Conservation (phyloP, 2,888 invertebrate species). For the Lasiommata megera region DNA sequence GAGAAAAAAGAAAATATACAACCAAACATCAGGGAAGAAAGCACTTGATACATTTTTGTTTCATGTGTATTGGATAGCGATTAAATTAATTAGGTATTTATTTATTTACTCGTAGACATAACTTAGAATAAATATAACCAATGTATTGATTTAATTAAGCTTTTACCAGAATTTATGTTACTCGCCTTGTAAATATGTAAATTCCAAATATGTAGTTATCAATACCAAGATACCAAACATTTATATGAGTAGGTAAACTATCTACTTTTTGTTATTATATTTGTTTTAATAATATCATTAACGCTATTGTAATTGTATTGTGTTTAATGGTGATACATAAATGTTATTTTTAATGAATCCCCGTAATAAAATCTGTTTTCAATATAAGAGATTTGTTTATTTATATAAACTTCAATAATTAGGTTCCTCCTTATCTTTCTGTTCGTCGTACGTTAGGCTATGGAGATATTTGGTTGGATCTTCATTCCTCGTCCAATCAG, state of each 20-base stretch:
- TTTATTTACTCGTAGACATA: constrained; percentile 60
- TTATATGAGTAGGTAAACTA: constrained; percentile 66
- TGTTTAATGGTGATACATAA: constrained; percentile 64
- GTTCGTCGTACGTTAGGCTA: constrained; percentile 30
- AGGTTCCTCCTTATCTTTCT: background rate
- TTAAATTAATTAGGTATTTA: constrained; percentile 53
- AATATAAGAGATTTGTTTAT: constrained; percentile 46
- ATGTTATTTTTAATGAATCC: constrained; percentile 62
- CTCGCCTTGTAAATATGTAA: constrained; percentile 77
- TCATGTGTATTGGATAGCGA: constrained; percentile 39
- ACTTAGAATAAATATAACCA: constrained; percentile 41
- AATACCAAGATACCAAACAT: constrained; percentile 80
- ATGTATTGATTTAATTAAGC: constrained; percentile 49
- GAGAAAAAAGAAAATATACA: constrained; percentile 28
- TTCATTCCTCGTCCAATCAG: constrained; percentile 63
- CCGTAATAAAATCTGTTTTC: constrained; percentile 76
- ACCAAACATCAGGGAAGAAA: constrained; percentile 10
- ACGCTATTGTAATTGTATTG: constrained; percentile 59
- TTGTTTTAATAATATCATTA: constrained; percentile 60
- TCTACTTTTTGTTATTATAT: constrained; percentile 71
- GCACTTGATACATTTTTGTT: constrained; percentile 32
- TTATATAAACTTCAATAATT: background rate
- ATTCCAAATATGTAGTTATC: constrained; percentile 69
- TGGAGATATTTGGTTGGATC: constrained; percentile 56
- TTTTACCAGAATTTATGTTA: constrained; percentile 69